Percentiles rank a stretch among this genome's conserved stretches.
Conservation (phyloP, 2,797 vertebrate genomes). For the Uromys caudimaculatus region DNA sequence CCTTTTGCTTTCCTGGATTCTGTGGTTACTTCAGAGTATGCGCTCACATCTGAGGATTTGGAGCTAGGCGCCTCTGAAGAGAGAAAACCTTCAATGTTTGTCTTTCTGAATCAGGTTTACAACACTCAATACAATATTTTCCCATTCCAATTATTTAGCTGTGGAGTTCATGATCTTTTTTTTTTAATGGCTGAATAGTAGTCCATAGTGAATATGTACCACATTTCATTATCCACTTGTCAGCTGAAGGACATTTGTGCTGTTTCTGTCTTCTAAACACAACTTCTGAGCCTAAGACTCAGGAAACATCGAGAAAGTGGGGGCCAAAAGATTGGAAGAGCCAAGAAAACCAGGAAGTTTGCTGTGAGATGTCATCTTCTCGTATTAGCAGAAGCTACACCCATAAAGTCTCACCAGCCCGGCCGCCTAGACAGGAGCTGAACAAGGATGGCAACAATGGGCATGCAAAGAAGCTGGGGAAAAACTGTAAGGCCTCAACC, state of each 20-base stretch:
- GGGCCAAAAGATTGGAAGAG: background rate
- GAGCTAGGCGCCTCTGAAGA: background rate
- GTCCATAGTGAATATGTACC: background rate
- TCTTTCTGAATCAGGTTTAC: background rate
- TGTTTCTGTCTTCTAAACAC: background rate
- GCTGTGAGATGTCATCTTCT: background rate
- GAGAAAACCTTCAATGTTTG: background rate
- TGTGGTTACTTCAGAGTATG: background rate
- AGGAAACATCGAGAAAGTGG: background rate
- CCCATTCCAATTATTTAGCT: background rate
- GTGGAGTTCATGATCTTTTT: background rate
- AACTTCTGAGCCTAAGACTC: background rate
- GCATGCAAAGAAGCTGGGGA: background rate
- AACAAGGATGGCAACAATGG: background rate
- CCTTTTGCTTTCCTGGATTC: too few relatives aligned
- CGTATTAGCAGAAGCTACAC: too few relatives aligned
- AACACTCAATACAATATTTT: background rate
- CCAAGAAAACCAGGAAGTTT: background rate
- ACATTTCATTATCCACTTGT: background rate
- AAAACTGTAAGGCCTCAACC: background rate
- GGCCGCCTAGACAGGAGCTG: background rate
- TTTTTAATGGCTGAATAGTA: background rate
- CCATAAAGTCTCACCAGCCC: background rate
- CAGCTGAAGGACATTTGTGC: background rate
- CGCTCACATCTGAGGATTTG: background rate